These are phyloP conservation scores for Cynocephalus volans DNA, from an alignment of 2,113 vertebrate species.

Conservation along the genomic window DNA sequence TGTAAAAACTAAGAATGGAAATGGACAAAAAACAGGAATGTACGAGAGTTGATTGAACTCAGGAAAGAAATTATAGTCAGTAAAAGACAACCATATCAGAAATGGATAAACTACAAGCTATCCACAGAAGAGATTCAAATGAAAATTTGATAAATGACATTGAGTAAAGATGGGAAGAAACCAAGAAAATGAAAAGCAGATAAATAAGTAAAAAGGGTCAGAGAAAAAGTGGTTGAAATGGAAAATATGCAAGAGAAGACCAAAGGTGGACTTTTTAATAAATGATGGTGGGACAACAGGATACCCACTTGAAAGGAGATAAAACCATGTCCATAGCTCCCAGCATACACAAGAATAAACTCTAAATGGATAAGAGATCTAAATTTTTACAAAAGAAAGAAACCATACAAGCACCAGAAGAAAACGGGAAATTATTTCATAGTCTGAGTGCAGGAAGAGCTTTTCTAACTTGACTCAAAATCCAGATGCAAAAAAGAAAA, in stretches of 20 bases:
- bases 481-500: neutral
- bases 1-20: slow-evolving; percentile 53
- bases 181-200: neutral
- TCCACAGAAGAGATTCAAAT: neutral
- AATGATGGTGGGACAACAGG: neutral
- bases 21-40: neutral
- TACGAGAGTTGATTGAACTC: slow-evolving; percentile 3
- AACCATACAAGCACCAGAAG: neutral
- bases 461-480: slow-evolving; percentile 38
- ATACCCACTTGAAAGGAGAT: slow-evolving; percentile 1
- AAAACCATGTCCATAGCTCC: neutral
- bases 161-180: neutral
- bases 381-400: slow-evolving; percentile 8
- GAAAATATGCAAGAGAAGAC: neutral
- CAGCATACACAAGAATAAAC: neutral
- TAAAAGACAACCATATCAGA: slow-evolving; percentile 2
- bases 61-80: slow-evolving; percentile 10
- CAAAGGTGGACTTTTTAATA: neutral
- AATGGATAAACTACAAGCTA: slow-evolving; percentile 37
- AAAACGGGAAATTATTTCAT: slow-evolving; percentile 19
- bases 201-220: slow-evolving; percentile 2
- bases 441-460: neutral
- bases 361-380: neutral
- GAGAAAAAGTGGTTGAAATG: slow-evolving; percentile 20
- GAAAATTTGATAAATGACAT: neutral